Evolutionary conservation across 2,797 vertebrate genomes (phyloP), one percentile per base, ranked within the genome.

Genomic region (Australoheros facetus): DNA sequence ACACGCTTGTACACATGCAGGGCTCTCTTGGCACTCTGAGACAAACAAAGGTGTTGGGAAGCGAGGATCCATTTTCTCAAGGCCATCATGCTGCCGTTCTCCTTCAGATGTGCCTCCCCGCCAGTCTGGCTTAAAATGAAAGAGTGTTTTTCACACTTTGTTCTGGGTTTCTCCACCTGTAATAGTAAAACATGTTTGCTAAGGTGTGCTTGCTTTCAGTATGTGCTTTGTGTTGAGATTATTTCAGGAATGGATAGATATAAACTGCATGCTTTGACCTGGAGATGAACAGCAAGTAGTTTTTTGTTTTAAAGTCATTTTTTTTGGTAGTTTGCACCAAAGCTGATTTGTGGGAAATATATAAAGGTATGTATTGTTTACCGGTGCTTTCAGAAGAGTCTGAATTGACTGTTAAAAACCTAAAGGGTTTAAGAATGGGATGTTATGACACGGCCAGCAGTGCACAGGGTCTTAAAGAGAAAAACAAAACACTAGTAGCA

Each of bases 41-140:
- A 90, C 93, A 91, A 87, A 92, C 88, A 94, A 92, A 93, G 85
- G 89, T 91, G 90, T 86, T 83, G 84, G 78, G 75, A 91, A 88
- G 87, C 78, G 77, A 86, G 79, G 79, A 91, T 92, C 84, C 86
- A 89, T 88, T 86, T 88, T 92, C 85, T 93, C 91, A 93, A 93
- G 93, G 93, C 89, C 91, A 83, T 69, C 9, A 1, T 78, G 78
- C 72, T 85, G 83, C 73, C 87, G 88, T 86, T 86, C 84, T 87
- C 75, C 71, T 70, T 37, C 21, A 21, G 13, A 69, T 59, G 77
- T 69, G 1, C 26, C 39, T 37, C 57, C 56, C 23, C 39, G 28
- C 11, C 7, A 1, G 64, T 86, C 58, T 75, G 39, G 83, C 71
- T 56, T 79, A 34, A 79, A 85, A 85, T 84, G 39, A 79, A 86